A percentile compares a stretch with the other conserved stretches of the same genome.
Evolutionary conservation across 2,888 invertebrate species (phyloP).

Genomic region (Dendrolimus pini): DNA sequence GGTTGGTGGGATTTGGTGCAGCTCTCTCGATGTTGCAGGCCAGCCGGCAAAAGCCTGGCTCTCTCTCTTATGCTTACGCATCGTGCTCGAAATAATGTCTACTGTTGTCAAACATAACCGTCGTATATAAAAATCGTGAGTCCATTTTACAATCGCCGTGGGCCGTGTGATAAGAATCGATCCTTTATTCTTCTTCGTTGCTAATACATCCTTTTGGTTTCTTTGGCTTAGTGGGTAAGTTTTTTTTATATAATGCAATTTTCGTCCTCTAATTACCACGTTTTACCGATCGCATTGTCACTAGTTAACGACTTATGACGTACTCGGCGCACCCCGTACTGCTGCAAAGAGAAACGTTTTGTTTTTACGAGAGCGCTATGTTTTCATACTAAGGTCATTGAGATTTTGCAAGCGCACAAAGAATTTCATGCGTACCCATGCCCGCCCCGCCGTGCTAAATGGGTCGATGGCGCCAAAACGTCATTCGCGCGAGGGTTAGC

Average conservation of each 20-base stretch:
- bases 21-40: conserved; percentile 58
- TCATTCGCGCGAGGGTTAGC: conserved; percentile 48
- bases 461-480: conserved; percentile 77
- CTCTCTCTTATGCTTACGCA: conserved; percentile 74
- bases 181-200: conserved; percentile 56
- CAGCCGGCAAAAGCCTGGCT: conserved; percentile 68
- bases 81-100: conserved; percentile 61
- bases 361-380: conserved; percentile 34
- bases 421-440: conserved; percentile 48
- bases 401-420: conserved; percentile 43
- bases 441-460: conserved; percentile 61
- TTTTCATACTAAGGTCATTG: conserved; percentile 48
- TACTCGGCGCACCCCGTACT: conserved; percentile 69
- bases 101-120: conserved; percentile 62
- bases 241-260: conserved; percentile 41
- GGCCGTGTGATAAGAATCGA: conserved; percentile 68
- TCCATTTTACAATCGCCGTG: conserved; percentile 72
- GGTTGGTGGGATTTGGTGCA: conserved; percentile 45
- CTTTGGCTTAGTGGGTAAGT: conserved; percentile 66
- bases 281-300: conserved; percentile 71
- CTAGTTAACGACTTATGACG: conserved; percentile 64
- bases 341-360: conserved; percentile 55
- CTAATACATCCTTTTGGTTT: conserved; percentile 64
- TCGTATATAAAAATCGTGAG: conserved; percentile 62
- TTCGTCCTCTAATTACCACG: conserved; percentile 48